Conservation (phyloP, 2,113 vertebrate genomes). For the Ellobius talpinus region DNA sequence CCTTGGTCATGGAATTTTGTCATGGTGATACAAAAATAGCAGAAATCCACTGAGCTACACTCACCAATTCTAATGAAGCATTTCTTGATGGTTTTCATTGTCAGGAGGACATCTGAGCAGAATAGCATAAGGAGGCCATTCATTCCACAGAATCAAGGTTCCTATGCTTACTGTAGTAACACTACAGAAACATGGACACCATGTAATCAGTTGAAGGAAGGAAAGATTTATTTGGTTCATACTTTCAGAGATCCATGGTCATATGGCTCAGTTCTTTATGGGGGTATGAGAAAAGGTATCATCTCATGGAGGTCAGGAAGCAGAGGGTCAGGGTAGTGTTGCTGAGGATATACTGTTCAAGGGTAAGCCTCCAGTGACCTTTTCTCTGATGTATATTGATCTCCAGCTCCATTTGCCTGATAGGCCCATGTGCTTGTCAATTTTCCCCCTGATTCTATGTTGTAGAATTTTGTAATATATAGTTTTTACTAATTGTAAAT, state of each 20-base stretch:
- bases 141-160: constrained; percentile 83
- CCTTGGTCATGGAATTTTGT: not conserved
- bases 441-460: not conserved
- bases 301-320: not conserved
- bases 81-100: constrained; percentile 91
- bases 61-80: constrained; percentile 79
- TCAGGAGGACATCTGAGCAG: constrained; percentile 91
- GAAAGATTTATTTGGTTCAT: not conserved
- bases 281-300: not conserved
- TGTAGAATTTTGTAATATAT: not conserved
- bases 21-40: not conserved
- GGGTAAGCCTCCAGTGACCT: not conserved
- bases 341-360: not conserved
- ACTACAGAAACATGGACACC: constrained; percentile 89
- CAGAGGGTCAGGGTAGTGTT: not conserved
- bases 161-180: constrained; percentile 87
- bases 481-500: not conserved
- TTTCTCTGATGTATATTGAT: not conserved
- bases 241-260: not conserved
- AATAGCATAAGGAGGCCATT: constrained; percentile 90
- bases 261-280: not conserved
- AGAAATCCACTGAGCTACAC: not conserved
- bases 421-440: not conserved
- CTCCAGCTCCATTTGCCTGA: not conserved
- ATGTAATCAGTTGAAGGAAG: not conserved